Evolutionary conservation across 2,888 invertebrate species (phyloP).

Genomic region (Melanargia galathea): DNA sequence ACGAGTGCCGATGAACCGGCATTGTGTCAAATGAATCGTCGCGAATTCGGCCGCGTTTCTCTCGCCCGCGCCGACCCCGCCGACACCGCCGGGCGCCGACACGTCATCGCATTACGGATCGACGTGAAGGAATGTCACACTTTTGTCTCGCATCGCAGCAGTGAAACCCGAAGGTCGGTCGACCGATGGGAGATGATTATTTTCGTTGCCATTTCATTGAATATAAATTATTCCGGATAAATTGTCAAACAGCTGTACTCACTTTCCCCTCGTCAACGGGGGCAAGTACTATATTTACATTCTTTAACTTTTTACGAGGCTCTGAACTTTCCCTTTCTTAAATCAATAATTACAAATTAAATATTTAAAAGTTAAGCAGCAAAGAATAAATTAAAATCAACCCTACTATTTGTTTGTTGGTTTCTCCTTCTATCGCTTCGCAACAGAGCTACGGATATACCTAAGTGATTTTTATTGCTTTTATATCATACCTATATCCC

Average conservation of each 20-base stretch:
- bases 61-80: no score
- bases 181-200: conserved; percentile 58
- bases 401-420: no score
- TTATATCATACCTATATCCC: no score
- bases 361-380: not conserved
- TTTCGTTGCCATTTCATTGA: conserved; percentile 44
- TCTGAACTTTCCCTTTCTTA: conserved; percentile 9
- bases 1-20: conserved; percentile 73
- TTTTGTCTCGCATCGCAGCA: conserved; percentile 59
- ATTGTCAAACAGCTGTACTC: conserved; percentile 21
- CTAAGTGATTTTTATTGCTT: no score
- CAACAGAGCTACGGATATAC: no score
- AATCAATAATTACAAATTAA: not conserved
- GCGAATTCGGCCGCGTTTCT: conserved; percentile 80
- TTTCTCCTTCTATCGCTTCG: no score
- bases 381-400: not conserved
- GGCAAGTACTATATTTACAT: conserved; percentile 12
- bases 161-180: conserved; percentile 76
- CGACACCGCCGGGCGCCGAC: no score
- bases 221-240: conserved; percentile 40
- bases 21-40: conserved; percentile 76
- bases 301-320: conserved; percentile 4
- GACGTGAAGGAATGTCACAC: conserved; percentile 75
- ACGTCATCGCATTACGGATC: conserved; percentile 53
- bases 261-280: conserved; percentile 13